Percentiles rank a stretch among this genome's conserved stretches.
Evolutionary conservation across 1,140 invertebrate genomes (phyloP).

Genomic region (Drosophila athabasca): DNA sequence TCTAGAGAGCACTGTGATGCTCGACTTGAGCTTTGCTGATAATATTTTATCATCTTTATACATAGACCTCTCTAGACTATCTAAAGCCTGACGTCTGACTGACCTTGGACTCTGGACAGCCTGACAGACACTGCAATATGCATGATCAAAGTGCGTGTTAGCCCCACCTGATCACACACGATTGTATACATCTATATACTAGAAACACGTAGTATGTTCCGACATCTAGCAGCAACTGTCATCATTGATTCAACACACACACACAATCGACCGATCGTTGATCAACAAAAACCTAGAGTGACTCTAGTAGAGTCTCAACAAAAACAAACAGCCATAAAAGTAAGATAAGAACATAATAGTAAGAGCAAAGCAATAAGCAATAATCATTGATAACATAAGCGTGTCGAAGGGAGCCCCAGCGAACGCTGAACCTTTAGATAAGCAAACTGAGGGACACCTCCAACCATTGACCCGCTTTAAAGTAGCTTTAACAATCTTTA

Average conservation of each 20-base stretch:
- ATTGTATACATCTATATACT: background rate
- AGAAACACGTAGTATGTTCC: background rate
- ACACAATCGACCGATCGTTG: constrained; percentile 3
- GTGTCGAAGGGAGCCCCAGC: background rate
- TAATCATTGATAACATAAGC: constrained; percentile 11
- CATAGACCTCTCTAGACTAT: no score
- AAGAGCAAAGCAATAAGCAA: background rate
- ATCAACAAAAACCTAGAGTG: background rate
- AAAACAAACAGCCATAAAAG: background rate
- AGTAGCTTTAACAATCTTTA: no score
- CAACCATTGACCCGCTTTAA: no score
- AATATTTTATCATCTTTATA: no score
- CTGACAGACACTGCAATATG: background rate
- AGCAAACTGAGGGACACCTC: no score
- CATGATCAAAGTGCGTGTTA: constrained; percentile 26
- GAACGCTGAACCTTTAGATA: constrained; percentile 4
- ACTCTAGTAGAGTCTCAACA: no score
- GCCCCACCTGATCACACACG: constrained; percentile 32
- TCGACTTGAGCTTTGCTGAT: no score
- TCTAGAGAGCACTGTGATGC: no score
- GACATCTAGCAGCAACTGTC: no score
- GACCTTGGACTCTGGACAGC: constrained; percentile 9
- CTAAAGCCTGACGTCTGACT: no score
- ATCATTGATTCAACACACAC: background rate
- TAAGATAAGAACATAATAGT: constrained; percentile 18